These are phyloP conservation scores for Volucella bombylans DNA, from an alignment of 2,888 invertebrate genomes.

Conservation along the genomic window DNA sequence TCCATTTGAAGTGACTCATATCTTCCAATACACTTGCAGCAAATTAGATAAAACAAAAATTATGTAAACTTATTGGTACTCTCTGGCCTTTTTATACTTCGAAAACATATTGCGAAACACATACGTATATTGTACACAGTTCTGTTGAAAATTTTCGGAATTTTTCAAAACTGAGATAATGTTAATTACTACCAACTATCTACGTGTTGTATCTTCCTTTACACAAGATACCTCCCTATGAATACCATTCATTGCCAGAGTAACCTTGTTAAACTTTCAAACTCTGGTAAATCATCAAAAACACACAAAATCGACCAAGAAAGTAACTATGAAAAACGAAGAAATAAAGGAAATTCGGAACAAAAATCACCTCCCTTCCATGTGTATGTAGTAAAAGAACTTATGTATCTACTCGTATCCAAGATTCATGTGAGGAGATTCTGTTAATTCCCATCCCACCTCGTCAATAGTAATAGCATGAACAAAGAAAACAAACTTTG, in stretches of 20 bases:
- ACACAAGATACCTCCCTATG: background rate
- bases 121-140: background rate
- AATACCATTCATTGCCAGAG: constrained; percentile 34
- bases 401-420: no score
- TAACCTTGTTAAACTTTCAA: constrained; percentile 32
- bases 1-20: no score
- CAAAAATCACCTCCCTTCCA: background rate
- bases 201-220: constrained; percentile 10
- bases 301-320: background rate
- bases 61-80: no score
- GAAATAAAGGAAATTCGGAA: constrained; percentile 11
- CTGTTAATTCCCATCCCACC: constrained; percentile 14
- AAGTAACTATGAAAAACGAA: background rate
- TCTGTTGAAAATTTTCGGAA: background rate
- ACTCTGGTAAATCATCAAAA: constrained; percentile 30
- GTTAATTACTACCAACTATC: constrained; percentile 48
- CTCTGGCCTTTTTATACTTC: no score
- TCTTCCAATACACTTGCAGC: no score
- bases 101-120: background rate
- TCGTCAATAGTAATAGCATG: background rate
- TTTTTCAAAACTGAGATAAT: constrained; percentile 9
- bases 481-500: constrained; percentile 50
- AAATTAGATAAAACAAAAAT: no score
- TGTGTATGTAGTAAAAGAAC: no score
- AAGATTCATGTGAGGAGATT: background rate